Evolutionary conservation across 2,113 vertebrate genomes (phyloP), one percentile per base, ranked within the genome.

Genomic region (Hemichromis elongatus): DNA sequence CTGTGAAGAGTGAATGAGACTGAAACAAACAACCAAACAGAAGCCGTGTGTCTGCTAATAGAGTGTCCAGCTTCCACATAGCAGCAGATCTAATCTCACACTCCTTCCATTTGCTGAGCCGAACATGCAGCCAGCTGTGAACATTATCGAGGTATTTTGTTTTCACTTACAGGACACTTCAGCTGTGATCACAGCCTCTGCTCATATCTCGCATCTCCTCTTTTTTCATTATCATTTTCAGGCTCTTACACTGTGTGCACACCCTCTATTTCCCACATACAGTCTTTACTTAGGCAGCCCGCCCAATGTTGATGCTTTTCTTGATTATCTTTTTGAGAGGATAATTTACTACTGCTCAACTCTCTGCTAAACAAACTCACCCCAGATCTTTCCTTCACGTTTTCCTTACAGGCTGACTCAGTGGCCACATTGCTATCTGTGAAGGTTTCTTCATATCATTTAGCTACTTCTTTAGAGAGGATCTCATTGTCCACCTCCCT

Each of bases 81-180:
- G 82, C 85, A 77, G 81, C 82, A 37, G 88, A 89, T 91, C 52
- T 91, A 85, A 89, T 79, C 90, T 81, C 13, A 68, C 37, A 37
- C 77, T 63, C 9, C 55, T 85, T 88, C 83, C 86, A 82, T 80
- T 87, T 61, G 77, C 42, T 79, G 77, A 83, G 81, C 70, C 5
- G 35, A 61, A 81, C 66, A 77, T 13, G 5, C 37, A 42, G 63
- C 40, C 70, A 30, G 16, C 45, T 59, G 35, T 26, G 40, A 59
- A 59, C 78, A 30, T 30, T 28, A 28, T 79, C 53, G 9, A 42
- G 21, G 35, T 73, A 24, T 52, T 68, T 80, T 24, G 61, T 50
- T 66, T 80, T 24, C 61, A 86, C 85, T 81, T 77, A 53, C 45
- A 56, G 70, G 45, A 63, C 81, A 33, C 52, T 47, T 59, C 11